Percentiles rank a stretch among this genome's conserved stretches.
Evolutionary conservation across 1,140 invertebrate species (phyloP).

Genomic region (Leptopilina clavipes): DNA sequence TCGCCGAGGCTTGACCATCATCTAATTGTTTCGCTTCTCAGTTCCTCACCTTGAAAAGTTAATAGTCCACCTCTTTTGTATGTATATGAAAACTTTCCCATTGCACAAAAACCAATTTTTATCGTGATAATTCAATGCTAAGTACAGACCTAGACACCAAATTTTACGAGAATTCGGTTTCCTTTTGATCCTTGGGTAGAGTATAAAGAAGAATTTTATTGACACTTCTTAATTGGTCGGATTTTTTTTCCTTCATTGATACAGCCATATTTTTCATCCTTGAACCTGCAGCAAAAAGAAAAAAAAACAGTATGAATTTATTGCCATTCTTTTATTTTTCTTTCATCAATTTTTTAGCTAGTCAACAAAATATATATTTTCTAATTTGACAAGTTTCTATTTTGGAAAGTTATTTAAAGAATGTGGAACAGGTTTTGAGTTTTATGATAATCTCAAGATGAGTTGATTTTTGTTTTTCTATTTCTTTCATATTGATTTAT

Average conservation of each 20-base stretch:
- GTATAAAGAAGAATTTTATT: neutral
- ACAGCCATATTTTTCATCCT: neutral
- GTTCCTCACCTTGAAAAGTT: slow-evolving; percentile 18
- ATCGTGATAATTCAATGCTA: slow-evolving; percentile 21
- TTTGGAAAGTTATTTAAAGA: neutral
- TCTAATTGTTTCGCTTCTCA: slow-evolving; percentile 21
- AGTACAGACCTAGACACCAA: slow-evolving; percentile 16
- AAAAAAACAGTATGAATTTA: neutral
- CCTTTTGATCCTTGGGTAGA: slow-evolving; percentile 10
- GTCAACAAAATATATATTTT: no score
- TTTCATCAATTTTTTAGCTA: no score
- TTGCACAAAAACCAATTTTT: neutral
- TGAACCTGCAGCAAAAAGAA: neutral
- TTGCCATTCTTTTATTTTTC: neutral
- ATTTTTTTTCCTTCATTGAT: slow-evolving; percentile 2
- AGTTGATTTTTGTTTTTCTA: no score
- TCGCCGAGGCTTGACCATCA: slow-evolving; percentile 14
- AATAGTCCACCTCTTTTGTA: slow-evolving; percentile 20
- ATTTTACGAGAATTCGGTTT: slow-evolving; percentile 4
- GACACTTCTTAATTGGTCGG: neutral
- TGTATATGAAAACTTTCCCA: neutral
- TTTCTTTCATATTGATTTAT: no score
- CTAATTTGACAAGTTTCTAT: neutral
- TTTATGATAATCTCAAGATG: neutral
- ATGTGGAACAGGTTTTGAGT: slow-evolving; percentile 10